These are phyloP conservation scores for Drosophila seguyi DNA, from an alignment of 1,140 invertebrate genomes.

Conservation along the genomic window DNA sequence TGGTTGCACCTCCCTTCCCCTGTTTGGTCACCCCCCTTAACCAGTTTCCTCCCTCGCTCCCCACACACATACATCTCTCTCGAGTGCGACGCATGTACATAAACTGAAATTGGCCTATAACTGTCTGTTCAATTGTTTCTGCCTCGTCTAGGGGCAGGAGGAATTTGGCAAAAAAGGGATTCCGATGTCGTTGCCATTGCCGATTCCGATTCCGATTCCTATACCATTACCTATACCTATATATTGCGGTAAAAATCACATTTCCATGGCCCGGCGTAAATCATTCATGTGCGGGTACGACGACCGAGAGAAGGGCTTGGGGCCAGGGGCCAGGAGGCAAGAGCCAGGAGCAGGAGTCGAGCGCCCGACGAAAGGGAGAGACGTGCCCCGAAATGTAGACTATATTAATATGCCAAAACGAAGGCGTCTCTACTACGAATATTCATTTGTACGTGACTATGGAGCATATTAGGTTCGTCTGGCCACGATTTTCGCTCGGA, in stretches of 20 bases:
- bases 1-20: slow-evolving; percentile 27
- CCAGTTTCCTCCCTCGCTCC: not conserved
- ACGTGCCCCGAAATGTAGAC: slow-evolving; percentile 68
- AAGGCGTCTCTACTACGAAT: slow-evolving; percentile 74
- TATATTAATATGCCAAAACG: slow-evolving; percentile 83
- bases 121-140: slow-evolving; percentile 82
- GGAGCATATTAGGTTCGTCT: slow-evolving; percentile 75
- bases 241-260: slow-evolving; percentile 84
- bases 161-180: slow-evolving; percentile 16
- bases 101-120: slow-evolving; percentile 81
- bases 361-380: slow-evolving; percentile 2
- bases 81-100: slow-evolving; percentile 76
- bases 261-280: slow-evolving; percentile 72
- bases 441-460: slow-evolving; percentile 83
- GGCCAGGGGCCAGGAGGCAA: not conserved
- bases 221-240: slow-evolving; percentile 55
- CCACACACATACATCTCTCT: slow-evolving; percentile 64
- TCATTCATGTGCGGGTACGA: slow-evolving; percentile 70
- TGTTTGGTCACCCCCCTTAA: not conserved
- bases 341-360: not conserved
- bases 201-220: slow-evolving; percentile 18
- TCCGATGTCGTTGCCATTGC: not conserved
- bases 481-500: slow-evolving; percentile 28
- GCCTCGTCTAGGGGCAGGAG: slow-evolving; percentile 27
- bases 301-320: not conserved